These are phyloP conservation scores for Gorsachius magnificus DNA, from an alignment of 2,797 vertebrate genomes.

Conservation along the genomic window DNA sequence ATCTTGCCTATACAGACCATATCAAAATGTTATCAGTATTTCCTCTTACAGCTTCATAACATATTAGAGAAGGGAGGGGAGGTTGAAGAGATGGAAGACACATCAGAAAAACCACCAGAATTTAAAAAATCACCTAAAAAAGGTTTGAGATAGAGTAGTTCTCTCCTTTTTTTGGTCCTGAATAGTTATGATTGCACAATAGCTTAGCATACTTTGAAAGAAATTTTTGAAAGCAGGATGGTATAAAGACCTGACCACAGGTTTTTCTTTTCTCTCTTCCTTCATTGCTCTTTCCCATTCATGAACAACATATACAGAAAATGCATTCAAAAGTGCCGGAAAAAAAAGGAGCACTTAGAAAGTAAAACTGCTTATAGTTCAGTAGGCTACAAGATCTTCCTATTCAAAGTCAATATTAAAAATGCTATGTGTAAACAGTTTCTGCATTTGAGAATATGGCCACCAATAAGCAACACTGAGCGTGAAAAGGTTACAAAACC, in stretches of 20 bases:
- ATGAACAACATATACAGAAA: background rate
- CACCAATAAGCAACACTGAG: background rate
- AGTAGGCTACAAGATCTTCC: background rate
- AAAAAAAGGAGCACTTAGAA: background rate
- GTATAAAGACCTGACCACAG: background rate
- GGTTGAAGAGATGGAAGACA: background rate
- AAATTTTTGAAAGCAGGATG: background rate
- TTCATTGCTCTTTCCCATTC: background rate
- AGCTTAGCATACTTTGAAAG: background rate
- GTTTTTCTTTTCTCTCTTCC: background rate
- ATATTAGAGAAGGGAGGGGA: background rate
- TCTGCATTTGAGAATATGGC: background rate
- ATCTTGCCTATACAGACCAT: background rate
- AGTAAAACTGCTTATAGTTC: background rate
- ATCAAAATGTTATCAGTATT: background rate
- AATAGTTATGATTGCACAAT: background rate
- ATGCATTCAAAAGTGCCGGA: background rate
- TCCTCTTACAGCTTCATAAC: background rate
- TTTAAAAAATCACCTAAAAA: background rate
- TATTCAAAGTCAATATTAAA: background rate
- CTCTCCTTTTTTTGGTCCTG: background rate
- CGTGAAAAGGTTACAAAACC: background rate
- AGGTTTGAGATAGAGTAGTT: background rate
- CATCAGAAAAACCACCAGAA: background rate
- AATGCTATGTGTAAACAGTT: background rate